Evolutionary conservation across 2,113 vertebrate genomes (phyloP).

Genomic region (Callithrix jacchus): DNA sequence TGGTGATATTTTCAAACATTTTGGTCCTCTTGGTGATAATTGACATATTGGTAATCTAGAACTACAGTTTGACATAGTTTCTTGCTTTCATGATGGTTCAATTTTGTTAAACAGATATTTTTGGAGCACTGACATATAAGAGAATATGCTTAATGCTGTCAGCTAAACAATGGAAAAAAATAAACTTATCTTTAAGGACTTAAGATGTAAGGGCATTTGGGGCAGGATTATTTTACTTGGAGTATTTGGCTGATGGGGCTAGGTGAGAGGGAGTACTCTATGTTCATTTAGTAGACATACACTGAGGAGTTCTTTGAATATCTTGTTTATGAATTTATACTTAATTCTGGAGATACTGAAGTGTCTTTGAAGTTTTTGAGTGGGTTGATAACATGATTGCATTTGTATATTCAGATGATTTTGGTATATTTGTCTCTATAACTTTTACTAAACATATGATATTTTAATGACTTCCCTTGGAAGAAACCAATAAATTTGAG

Average conservation of each 20-base stretch:
- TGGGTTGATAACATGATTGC: neutral
- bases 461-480: conserved; percentile 35
- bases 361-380: neutral
- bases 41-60: neutral
- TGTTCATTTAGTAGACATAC: neutral
- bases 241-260: neutral
- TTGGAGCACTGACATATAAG: neutral
- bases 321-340: neutral
- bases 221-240: neutral
- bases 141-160: neutral
- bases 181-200: neutral
- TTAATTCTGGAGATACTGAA: neutral
- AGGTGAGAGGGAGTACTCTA: neutral
- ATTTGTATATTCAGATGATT: conserved; percentile 11
- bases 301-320: neutral
- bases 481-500: conserved; percentile 18
- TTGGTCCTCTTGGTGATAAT: neutral
- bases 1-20: neutral
- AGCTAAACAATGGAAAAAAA: neutral
- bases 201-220: neutral
- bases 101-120: conserved; percentile 3
- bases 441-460: neutral
- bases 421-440: conserved; percentile 17
- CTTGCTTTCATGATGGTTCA: neutral
- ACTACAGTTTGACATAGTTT: neutral